Conservation (phyloP, 2,888 invertebrate genomes). For the Ecdyonurus torrentis region DNA sequence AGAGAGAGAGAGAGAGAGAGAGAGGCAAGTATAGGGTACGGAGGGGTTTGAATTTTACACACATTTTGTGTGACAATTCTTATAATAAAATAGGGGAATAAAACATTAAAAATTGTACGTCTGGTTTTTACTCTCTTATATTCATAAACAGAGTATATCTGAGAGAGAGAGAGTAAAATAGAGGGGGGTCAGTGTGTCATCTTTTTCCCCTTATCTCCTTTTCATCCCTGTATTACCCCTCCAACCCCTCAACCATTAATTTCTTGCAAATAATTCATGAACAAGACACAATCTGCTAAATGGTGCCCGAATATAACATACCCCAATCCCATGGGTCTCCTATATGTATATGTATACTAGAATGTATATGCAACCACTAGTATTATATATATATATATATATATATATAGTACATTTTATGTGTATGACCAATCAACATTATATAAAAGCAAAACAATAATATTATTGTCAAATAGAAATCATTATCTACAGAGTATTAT, state of each 20-base stretch:
- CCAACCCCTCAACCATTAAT: not conserved
- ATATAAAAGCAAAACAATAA: no score
- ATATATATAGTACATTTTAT: no score
- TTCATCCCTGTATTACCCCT: no score
- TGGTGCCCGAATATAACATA: not conserved
- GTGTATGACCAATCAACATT: no score
- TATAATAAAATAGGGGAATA: not conserved
- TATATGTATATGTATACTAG: no score
- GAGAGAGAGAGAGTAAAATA: not conserved
- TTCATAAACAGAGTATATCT: no score
- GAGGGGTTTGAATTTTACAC: no score
- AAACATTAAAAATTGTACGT: not conserved
- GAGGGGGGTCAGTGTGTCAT: not conserved
- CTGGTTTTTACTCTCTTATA: not conserved
- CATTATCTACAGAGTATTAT: no score
- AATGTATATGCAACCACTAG: not conserved
- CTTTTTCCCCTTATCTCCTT: no score
- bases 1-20: no score
- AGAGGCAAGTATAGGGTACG: no score
- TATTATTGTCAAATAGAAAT: no score
- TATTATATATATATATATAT: not conserved
- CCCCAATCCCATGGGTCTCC: not conserved
- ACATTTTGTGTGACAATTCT: not conserved
- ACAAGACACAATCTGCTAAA: not conserved
- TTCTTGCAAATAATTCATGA: not conserved